phyloP scores from a whole-genome alignment of 2,888 invertebrate genomes.

The Synergus umbraculus region DNA sequence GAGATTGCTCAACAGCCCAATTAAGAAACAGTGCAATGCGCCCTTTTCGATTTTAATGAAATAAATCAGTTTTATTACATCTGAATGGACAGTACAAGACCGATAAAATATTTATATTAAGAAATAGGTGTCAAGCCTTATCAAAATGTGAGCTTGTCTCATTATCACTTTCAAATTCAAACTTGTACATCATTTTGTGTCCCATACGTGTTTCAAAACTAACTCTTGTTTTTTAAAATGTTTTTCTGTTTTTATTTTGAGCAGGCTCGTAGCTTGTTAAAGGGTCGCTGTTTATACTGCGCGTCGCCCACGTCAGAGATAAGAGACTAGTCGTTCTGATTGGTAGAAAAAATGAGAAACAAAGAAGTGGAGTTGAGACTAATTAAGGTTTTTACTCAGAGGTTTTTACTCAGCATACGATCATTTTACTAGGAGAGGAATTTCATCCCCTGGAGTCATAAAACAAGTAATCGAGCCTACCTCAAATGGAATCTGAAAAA shows the following conservation, averaged over 20 bases:
- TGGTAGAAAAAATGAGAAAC: constrained; percentile 35
- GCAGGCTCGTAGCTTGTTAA: constrained; percentile 37
- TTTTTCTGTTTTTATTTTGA: neutral
- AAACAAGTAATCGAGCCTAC: constrained; percentile 26
- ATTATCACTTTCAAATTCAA: neutral
- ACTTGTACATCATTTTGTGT: constrained; percentile 11
- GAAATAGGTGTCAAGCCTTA: neutral
- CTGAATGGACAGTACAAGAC: neutral
- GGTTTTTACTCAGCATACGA: constrained; percentile 19
- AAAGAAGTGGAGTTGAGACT: constrained; percentile 22
- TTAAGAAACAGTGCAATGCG: too few species aligned
- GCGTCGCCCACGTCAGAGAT: constrained; percentile 40
- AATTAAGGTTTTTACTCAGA: constrained; percentile 34
- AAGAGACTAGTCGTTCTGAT: constrained; percentile 40
- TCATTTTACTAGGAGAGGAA: neutral
- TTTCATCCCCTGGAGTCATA: neutral
- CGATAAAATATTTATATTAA: neutral
- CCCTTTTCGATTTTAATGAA: too few species aligned
- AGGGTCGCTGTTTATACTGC: constrained; percentile 35
- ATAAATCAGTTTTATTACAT: neutral
- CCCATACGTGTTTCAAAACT: neutral
- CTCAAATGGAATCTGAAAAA: neutral
- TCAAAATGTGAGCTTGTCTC: neutral
- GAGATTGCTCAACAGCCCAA: neutral
- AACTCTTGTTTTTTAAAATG: neutral